Evolutionary conservation across 2,888 invertebrate species (phyloP), one percentile per base, ranked within the genome.

Genomic region (Geotrupes spiniger): DNA sequence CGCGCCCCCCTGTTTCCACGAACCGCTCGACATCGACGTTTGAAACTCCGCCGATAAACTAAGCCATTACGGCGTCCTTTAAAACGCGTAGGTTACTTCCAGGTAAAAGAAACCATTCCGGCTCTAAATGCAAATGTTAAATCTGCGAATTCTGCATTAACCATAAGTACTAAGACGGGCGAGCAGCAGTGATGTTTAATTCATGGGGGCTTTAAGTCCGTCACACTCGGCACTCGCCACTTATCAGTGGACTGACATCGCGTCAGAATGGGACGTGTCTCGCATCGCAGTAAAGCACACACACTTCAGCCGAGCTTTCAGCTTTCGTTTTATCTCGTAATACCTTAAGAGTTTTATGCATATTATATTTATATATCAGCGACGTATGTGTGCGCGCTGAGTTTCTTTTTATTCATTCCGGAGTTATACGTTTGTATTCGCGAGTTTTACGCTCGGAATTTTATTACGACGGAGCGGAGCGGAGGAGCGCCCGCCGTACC

Each of bases 231-330:
- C 50, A 48, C 46, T 49, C 45, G 46, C 36, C 42, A 46, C 53
- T 50, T 53, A 53, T 53, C 46, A 49, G 50, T 37, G 49, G 42
- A 53, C 46, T 46, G 46, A 50, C 47, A 43, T 49, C 42, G 42
- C 46, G 42, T 46, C 40, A 40, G 40, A 25, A 27, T 26, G 40
- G 27, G 40, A 40, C 40, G 40, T 40, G 40, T 27, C 40, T 12
- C 12, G 40, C 21, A 39, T 39, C 31, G 8, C 31, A 11, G 31
- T 8, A 33, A 33, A 33, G 33, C 33, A 33, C 21, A 29, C 29
- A 33, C 33, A 33, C 33, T 33, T 33, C 21, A 10, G 33, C 12
- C 27, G 14, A 36, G 14, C 27, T 39, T 38, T 38, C 38, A 38
- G 38, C 21, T 25, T 38, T 26, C 27, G 14, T 21, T 39, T 39